Percentiles rank a stretch among this genome's conserved stretches.
These are phyloP conservation scores for Denticeps clupeoides DNA, from an alignment of 2,797 vertebrate species.

Conservation along the genomic window DNA sequence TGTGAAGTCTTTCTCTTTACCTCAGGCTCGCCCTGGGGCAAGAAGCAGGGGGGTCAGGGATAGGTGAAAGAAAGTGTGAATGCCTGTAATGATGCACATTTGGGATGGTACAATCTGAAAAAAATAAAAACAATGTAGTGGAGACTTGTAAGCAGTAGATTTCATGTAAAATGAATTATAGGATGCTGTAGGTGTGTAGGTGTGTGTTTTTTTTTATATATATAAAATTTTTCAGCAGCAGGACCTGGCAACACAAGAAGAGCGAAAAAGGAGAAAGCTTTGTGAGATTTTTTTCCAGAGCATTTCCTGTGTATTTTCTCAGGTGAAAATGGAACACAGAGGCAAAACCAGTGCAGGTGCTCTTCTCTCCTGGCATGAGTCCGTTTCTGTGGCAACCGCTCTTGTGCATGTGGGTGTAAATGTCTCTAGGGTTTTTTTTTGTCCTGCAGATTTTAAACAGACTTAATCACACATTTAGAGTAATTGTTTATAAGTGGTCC, in stretches of 20 bases:
- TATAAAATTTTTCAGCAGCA: no score
- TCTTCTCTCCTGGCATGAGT: constrained; percentile 17
- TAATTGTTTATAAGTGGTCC: constrained; percentile 9
- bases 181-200: no score
- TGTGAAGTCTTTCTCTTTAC: constrained; percentile 2
- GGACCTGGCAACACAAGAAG: no score
- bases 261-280: not conserved
- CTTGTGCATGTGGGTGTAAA: constrained; percentile 3
- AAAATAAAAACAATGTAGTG: no score
- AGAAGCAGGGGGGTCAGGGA: not conserved
- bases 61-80: not conserved
- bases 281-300: not conserved
- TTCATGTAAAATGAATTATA: no score
- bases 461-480: constrained; percentile 5
- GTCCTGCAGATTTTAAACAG: not conserved
- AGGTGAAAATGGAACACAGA: constrained; percentile 7
- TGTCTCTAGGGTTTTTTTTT: not conserved
- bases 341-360: constrained; percentile 11
- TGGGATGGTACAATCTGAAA: no score
- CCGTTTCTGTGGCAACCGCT: constrained; percentile 31
- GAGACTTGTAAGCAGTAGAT: no score
- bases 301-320: not conserved
- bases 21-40: not conserved
- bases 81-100: no score
- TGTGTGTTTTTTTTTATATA: no score